Evolutionary conservation across 2,113 vertebrate species (phyloP).

Genomic region (Electrona antarctica): DNA sequence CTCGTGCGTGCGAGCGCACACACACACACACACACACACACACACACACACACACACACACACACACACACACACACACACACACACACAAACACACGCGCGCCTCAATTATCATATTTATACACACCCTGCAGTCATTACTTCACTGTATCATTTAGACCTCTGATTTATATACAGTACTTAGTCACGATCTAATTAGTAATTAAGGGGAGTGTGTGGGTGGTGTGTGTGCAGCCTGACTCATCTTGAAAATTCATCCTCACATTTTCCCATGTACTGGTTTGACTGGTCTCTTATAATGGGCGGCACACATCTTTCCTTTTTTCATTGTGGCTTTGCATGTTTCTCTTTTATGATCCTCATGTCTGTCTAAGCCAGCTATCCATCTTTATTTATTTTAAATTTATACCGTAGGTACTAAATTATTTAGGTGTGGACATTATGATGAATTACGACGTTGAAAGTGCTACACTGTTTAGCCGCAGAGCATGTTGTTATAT

Average conservation of each 20-base stretch:
- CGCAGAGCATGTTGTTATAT: too few species aligned
- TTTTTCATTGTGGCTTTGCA: background rate
- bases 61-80: constrained; percentile 31
- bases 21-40: constrained; percentile 57
- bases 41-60: constrained; percentile 58
- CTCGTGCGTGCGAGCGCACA: constrained; percentile 30
- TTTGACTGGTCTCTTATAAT: background rate
- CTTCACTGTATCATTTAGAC: constrained; percentile 61
- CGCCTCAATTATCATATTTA: constrained; percentile 60
- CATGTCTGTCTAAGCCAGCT: background rate
- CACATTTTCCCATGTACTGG: constrained; percentile 50
- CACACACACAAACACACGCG: constrained; percentile 58
- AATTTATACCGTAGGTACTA: background rate
- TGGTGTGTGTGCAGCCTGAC: constrained; percentile 51
- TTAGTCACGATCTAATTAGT: constrained; percentile 70
- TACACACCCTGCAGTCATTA: constrained; percentile 66
- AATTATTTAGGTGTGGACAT: too few species aligned
- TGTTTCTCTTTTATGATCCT: background rate
- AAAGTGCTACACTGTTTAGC: too few species aligned
- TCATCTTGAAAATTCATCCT: constrained; percentile 56
- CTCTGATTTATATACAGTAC: constrained; percentile 62
- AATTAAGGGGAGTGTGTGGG: constrained; percentile 69
- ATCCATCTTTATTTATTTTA: background rate
- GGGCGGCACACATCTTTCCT: background rate
- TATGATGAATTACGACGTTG: too few species aligned